Evolutionary conservation across 2,797 vertebrate species (phyloP).

Genomic region (Vespertilio murinus): DNA sequence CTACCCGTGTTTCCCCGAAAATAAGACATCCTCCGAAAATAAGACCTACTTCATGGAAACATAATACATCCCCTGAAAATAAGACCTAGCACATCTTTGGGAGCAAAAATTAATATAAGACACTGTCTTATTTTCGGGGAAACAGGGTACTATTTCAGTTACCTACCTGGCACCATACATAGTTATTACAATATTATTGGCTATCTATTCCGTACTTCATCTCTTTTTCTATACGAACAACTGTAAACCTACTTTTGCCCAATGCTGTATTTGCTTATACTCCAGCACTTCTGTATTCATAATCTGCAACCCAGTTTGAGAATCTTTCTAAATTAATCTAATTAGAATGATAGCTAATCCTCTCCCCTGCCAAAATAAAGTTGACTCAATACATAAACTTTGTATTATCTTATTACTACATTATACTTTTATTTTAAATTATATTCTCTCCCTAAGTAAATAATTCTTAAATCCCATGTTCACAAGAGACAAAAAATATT

Average conservation of each 20-base stretch:
- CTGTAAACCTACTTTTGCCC: neutral
- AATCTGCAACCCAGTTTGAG: neutral
- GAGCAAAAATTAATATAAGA: too few species aligned
- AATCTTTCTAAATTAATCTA: slow-evolving; percentile 2
- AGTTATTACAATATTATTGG: too few species aligned
- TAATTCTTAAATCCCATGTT: neutral
- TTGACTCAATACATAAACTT: slow-evolving; percentile 11
- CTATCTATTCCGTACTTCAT: neutral
- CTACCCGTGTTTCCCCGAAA: too few species aligned
- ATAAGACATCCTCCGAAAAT: too few species aligned
- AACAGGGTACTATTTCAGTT: too few species aligned
- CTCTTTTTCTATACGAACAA: neutral
- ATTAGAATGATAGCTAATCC: neutral
- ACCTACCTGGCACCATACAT: too few species aligned
- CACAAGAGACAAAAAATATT: neutral
- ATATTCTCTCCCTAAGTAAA: neutral
- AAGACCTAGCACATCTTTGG: too few species aligned
- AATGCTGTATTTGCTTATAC: neutral
- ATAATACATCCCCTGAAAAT: too few species aligned
- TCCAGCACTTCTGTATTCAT: neutral
- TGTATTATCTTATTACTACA: neutral
- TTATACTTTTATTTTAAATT: slow-evolving; percentile 19
- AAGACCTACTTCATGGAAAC: too few species aligned
- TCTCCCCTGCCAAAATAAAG: neutral
- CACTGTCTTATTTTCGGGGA: too few species aligned